Evolutionary conservation across 2,797 vertebrate species (phyloP), one percentile per base, ranked within the genome.

Genomic region (Lithobates pipiens): DNA sequence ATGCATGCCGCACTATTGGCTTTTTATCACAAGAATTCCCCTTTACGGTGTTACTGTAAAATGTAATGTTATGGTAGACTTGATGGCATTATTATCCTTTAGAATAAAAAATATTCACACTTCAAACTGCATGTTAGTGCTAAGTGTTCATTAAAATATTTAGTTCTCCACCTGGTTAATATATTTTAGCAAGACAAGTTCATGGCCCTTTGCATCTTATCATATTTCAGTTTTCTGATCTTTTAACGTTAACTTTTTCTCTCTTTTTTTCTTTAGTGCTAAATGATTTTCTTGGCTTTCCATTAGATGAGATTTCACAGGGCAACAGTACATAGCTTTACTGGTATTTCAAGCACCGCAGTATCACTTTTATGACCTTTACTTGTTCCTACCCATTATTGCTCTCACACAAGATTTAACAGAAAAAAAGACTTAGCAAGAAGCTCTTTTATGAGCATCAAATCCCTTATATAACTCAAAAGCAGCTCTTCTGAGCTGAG

Each of bases 381-480:
- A 39, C 34, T 63, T 82, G 25, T 65, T 75, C 54, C 50, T 71
- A 70, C 23, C 46, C 67, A 63, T 73, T 68, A 80, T 50, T 65
- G 72, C 71, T 73, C 23, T 82, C 71, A 63, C 54, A 63, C 18
- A 69, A 69, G 39, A 8, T 67, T 77, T 77, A 67, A 25, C 16
- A 39, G 61, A 77, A 65, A 44, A 77, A 39, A 18, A 36, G 23
- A 34, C 34, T 39, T 4, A 46, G 61, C 65, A 54, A 83, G 61
- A 68, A 68, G 11, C 16, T 46, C 7, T 36, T 76, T 68, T 76
- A 75, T 83, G 27, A 32, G 72, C 71, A 76, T 61, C 16, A 76
- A 83, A 83, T 71, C 46, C n/a, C 71, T 80, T 80, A 39, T 80
- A 57, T 25, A 18, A 76, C 63, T 68, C 75, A 25, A 76, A 83